A percentile compares a stretch with the other conserved stretches of the same genome.
Conservation (phyloP, 2,888 invertebrate genomes). For the Aspidiotus destructor region DNA sequence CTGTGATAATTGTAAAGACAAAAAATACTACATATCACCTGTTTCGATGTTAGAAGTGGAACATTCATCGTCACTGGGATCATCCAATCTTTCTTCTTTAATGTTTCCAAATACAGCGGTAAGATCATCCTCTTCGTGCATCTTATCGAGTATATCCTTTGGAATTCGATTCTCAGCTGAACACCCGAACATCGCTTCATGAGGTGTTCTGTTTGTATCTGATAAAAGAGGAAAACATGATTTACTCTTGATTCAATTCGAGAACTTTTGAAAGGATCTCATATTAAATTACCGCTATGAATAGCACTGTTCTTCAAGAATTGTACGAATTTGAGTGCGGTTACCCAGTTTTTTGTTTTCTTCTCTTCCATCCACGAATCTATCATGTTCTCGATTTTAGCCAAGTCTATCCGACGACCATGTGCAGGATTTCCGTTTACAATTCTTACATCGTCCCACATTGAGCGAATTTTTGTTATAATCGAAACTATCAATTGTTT, state of each 20-base stretch:
- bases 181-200: constrained; percentile 1
- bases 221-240: not conserved
- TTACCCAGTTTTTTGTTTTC: not conserved
- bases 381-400: constrained; percentile 28
- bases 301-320: not conserved
- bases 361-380: constrained; percentile 8
- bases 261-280: not conserved
- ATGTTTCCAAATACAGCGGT: not conserved
- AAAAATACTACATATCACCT: no score
- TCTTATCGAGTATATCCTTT: not conserved
- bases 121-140: not conserved
- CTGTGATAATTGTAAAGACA: no score
- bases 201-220: not conserved
- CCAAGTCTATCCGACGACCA: constrained; percentile 8
- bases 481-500: constrained; percentile 28
- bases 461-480: not conserved
- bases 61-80: no score
- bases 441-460: constrained; percentile 27
- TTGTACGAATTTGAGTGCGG: not conserved
- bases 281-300: not conserved
- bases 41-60: no score
- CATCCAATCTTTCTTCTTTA: no score
- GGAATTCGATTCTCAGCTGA: not conserved
- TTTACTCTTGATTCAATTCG: not conserved
- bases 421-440: constrained; percentile 26